Evolutionary conservation across 2,888 invertebrate genomes (phyloP), one percentile per base, ranked within the genome.

Genomic region (Sarcophaga rosellei): DNA sequence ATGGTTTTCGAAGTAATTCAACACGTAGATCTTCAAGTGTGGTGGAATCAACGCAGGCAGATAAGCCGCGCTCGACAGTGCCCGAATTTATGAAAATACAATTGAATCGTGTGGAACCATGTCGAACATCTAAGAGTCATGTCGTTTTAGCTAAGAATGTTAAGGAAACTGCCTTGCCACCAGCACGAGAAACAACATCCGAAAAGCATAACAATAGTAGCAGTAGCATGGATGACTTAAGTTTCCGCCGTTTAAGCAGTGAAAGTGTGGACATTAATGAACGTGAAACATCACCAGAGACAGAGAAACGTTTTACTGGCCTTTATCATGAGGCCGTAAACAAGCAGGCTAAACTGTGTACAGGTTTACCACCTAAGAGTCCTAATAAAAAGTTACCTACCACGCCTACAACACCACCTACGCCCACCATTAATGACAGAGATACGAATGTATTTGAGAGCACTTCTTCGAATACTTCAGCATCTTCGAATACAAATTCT

Each of bases 41-140:
- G 25, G 61, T 89, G 35, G 92, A 91, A 21, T 69, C 83, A 2
- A 4, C 10, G 8, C 25, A 59, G 1, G 74, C 75, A 17, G 47
- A 78, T n/a, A 72, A 72, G 92, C 72, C 95, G 95, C 70, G 68
- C 44, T 81, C 73, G 17, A 83, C 93, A 65, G 94, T 96, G 17
- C 96, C 96, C 0, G 96, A 96, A 91, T 96, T 96, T 90, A 93
- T 96, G 86, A 95, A 95, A 90, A 95, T 96, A 81, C 96, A 96
- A 91, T 90, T 96, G 68, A 96, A 96, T 90, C 95, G 95, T 91
- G 95, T 96, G 8, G 96, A 96, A 89, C 93, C 94, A 12, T 95
- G 95, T 89, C 93, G 94, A 1, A 94, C 95, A 0, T 89, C 87
- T 15, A 90, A 91, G 62, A 95, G 95, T 53, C 95, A 96, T 90